Evolutionary conservation across 1,140 invertebrate species (phyloP), one percentile per base, ranked within the genome.

Genomic region (Grapholita molesta): DNA sequence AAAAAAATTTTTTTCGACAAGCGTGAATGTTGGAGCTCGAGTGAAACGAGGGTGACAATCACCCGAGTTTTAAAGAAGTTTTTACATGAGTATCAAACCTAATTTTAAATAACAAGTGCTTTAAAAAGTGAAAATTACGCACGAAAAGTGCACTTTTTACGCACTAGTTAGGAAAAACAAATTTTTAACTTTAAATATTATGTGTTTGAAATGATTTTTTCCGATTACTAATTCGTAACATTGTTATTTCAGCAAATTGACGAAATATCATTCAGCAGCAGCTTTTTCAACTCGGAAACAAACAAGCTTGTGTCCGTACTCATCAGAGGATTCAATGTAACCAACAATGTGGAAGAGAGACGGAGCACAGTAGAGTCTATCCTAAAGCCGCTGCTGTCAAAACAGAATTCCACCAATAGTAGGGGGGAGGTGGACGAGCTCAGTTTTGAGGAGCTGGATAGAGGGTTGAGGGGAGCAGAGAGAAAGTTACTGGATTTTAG

Each of bases 231-330:
- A n/a, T n/a, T n/a, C n/a, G n/a, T n/a, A n/a, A n/a, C 35, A 38
- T 38, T 15, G 12, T 15, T 15, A 15, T 38, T 38, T n/a, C 35
- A 98, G 96, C 95, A 97, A 92, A 95, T 98, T 71, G 96, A 98
- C 79, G 95, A 97, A 86, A 94, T 98, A 67, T 95, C 96, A 78
- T 93, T 98, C 67, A 94, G 96, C 15, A 98, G 97, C 85, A 98
- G 97, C 91, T 95, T 98, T 83, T 94, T 98, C 67, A 98, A 97
- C 84, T 97, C 96, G 8, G 96, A 97, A 73, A 95, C 97, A 24
- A 97, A 96, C 21, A 99, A 98, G 91, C 90, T 98, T 7, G 84
- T 99, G 18, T 96, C 96, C 7, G 94, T 99, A 28, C 95, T 97
- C 24, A 94, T 98, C 73, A 94, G 94, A 66, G 96, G 97, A 85